A percentile compares a stretch with the other conserved stretches of the same genome.
Evolutionary conservation across 1,140 invertebrate species (phyloP).

Genomic region (Dendroctonus ponderosae): DNA sequence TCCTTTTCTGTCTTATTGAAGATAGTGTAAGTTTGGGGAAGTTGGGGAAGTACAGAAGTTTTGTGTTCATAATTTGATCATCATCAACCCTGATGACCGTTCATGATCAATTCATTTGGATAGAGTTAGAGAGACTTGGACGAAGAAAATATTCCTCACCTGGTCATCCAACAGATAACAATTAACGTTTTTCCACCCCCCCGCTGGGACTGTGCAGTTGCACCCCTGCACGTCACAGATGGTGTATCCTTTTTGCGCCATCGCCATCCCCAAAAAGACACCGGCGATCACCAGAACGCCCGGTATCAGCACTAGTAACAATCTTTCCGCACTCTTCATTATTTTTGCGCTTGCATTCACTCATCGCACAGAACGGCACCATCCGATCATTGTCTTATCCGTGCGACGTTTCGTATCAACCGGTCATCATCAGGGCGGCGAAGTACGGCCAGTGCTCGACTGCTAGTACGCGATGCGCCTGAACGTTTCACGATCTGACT

Average conservation of each 20-base stretch:
- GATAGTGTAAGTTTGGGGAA: too few relatives aligned
- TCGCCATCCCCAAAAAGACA: constrained; percentile 13
- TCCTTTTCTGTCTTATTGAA: too few relatives aligned
- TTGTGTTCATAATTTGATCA: too few relatives aligned
- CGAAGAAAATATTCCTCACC: constrained; percentile 50
- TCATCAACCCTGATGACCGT: too few relatives aligned
- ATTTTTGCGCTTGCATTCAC: constrained; percentile 2
- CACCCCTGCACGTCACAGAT: constrained; percentile 61
- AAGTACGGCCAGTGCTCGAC: neutral
- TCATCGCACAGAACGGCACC: constrained; percentile 8
- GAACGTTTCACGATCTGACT: constrained; percentile 5
- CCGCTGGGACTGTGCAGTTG: constrained; percentile 57
- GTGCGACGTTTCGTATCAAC: constrained; percentile 15
- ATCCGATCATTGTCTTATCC: constrained; percentile 1
- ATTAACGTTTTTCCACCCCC: constrained; percentile 62
- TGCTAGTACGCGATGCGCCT: neutral
- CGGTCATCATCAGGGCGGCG: constrained; percentile 6
- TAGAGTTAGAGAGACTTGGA: too few relatives aligned
- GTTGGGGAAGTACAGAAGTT: too few relatives aligned
- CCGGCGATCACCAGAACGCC: constrained; percentile 33
- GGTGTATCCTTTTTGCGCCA: constrained; percentile 35
- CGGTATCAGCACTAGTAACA: constrained; percentile 35
- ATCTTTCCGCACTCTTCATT: constrained; percentile 27
- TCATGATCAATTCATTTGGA: too few relatives aligned
- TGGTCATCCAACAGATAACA: constrained; percentile 60